These are phyloP conservation scores for Apocrypta bakeri DNA, from an alignment of 1,140 invertebrate genomes.

Conservation along the genomic window DNA sequence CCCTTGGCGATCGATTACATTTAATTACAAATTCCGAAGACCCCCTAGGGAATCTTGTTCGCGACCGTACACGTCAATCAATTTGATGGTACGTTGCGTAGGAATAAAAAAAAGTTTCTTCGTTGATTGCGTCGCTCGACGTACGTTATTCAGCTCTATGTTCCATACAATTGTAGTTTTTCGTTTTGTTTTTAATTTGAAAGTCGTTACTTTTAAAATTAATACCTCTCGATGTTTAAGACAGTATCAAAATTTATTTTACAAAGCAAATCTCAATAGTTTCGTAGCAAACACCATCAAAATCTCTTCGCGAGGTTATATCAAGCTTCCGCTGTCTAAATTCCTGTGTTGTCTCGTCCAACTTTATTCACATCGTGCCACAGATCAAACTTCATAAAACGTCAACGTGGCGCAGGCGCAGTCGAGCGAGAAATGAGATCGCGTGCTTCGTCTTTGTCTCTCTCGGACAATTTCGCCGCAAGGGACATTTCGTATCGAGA, in stretches of 20 bases:
- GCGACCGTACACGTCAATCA: neutral
- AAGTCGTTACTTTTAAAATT: no score
- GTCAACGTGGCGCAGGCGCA: neutral
- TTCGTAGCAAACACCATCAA: neutral
- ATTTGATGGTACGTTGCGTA: neutral
- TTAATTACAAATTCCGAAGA: neutral
- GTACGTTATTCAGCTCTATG: no score
- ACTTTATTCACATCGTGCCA: neutral
- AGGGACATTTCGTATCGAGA: neutral
- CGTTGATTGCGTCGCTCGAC: neutral
- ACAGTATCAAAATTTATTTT: neutral
- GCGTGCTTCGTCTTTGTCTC: neutral
- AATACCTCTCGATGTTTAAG: no score
- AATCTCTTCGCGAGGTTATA: neutral
- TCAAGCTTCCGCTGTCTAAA: neutral
- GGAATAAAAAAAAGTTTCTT: neutral
- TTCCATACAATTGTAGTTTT: no score
- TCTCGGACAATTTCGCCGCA: neutral
- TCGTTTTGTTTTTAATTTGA: no score
- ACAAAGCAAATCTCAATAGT: neutral
- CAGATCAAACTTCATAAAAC: conserved; percentile 34
- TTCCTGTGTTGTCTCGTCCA: neutral
- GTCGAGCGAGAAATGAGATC: conserved; percentile 32
- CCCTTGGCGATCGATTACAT: conserved; percentile 6
- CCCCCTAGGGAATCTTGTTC: neutral